Evolutionary conservation across 2,888 invertebrate genomes (phyloP).

Genomic region (Dolichomitus sp.): DNA sequence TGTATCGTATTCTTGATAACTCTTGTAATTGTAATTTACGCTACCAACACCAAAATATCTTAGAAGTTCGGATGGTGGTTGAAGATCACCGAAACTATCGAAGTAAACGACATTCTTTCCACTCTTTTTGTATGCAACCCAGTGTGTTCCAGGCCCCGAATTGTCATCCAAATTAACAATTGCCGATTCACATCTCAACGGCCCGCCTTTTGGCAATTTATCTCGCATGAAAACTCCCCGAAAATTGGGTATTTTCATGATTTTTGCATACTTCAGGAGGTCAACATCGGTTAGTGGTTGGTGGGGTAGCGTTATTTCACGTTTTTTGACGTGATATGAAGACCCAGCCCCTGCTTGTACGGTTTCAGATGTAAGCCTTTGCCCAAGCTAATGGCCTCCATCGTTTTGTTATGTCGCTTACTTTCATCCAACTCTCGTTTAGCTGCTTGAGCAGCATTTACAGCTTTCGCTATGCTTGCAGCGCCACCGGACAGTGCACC

Average conservation of each 20-base stretch:
- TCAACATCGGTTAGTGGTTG: conserved; percentile 71
- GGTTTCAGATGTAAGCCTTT: conserved; percentile 72
- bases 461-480: conserved; percentile 71
- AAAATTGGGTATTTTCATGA: conserved; percentile 67
- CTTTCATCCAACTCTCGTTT: conserved; percentile 70
- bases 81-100: conserved; percentile 68
- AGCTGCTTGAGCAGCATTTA: conserved; percentile 71
- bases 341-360: conserved; percentile 71
- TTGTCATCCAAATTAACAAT: conserved; percentile 70
- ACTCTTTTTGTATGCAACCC: conserved; percentile 67
- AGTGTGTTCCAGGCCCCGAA: conserved; percentile 68
- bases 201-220: conserved; percentile 57
- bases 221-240: conserved; percentile 70
- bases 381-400: conserved; percentile 73
- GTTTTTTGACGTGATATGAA: conserved; percentile 66
- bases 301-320: conserved; percentile 61
- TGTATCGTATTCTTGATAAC: conserved; percentile 64
- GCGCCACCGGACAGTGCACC: conserved; percentile 47
- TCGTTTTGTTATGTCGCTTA: conserved; percentile 74
- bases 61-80: conserved; percentile 48
- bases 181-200: conserved; percentile 58
- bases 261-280: conserved; percentile 58
- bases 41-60: conserved; percentile 61
- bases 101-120: conserved; percentile 56
- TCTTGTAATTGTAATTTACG: conserved; percentile 60